These are phyloP conservation scores for Lasioglossum figueresi DNA, from an alignment of 2,888 invertebrate species.

Conservation along the genomic window DNA sequence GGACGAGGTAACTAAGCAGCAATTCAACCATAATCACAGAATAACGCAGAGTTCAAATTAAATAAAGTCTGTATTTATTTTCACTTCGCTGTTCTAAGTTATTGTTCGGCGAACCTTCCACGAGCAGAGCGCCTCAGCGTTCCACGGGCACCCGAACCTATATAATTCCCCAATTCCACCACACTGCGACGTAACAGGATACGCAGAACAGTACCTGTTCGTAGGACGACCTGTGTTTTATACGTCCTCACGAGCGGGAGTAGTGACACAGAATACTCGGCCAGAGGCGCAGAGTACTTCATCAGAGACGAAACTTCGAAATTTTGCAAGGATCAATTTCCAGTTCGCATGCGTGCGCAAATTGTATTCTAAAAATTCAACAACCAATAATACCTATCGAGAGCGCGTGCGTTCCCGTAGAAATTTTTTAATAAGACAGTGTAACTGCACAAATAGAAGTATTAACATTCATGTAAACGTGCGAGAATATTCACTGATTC, in stretches of 20 bases:
- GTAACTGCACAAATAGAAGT: not conserved
- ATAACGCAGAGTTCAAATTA: too few species aligned
- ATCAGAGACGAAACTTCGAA: not conserved
- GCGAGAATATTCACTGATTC: not conserved
- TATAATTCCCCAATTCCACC: too few species aligned
- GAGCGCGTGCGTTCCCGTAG: not conserved
- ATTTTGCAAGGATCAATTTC: not conserved
- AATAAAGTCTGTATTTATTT: too few species aligned
- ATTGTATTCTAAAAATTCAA: not conserved
- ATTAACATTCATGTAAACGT: not conserved
- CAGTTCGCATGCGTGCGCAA: not conserved
- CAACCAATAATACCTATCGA: not conserved
- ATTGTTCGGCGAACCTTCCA: too few species aligned
- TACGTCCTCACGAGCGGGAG: constrained; percentile 54
- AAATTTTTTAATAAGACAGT: not conserved
- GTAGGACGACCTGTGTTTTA: constrained; percentile 42
- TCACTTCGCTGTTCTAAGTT: too few species aligned
- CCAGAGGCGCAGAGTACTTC: not conserved
- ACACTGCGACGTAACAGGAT: too few species aligned
- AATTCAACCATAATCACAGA: too few species aligned
- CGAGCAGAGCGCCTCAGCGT: too few species aligned
- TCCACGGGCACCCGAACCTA: too few species aligned
- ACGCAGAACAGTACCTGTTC: constrained; percentile 44
- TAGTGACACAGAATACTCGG: constrained; percentile 27
- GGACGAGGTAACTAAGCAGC: too few species aligned